Evolutionary conservation across 2,113 vertebrate species (phyloP).

Genomic region (Ariopsis seemanni): DNA sequence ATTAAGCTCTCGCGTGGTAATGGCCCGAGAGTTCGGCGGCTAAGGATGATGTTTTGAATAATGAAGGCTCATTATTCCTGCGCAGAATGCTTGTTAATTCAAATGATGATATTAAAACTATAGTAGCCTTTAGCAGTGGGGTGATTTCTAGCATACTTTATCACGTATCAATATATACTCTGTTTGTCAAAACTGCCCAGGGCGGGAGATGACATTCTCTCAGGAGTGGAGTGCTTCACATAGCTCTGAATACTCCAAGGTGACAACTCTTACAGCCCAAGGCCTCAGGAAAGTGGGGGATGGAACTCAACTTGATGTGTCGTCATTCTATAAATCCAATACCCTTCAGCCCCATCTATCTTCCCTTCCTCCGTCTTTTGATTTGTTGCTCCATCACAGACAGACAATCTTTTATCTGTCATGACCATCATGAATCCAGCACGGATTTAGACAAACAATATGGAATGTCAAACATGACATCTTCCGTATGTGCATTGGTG

Average conservation of each 20-base stretch:
- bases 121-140: constrained; percentile 99
- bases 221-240: constrained; percentile 96
- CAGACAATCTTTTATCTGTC: constrained; percentile 7
- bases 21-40: constrained; percentile 97
- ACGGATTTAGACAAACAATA: constrained; percentile 17
- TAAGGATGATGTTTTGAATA: constrained; percentile 99
- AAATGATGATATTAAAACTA: constrained; percentile 99
- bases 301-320: constrained; percentile 83
- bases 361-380: constrained; percentile 38
- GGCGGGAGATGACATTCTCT: constrained; percentile 99
- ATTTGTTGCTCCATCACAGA: constrained; percentile 25
- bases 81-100: constrained; percentile 99
- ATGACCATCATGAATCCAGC: background rate
- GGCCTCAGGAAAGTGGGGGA: constrained; percentile 86
- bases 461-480: background rate
- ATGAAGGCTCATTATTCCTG: constrained; percentile 99
- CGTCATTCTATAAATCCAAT: constrained; percentile 70
- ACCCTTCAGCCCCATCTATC: constrained; percentile 18
- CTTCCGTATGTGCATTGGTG: background rate
- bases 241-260: constrained; percentile 91
- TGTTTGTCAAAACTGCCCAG: constrained; percentile 99
- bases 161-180: constrained; percentile 99
- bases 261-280: constrained; percentile 95
- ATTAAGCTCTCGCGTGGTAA: constrained; percentile 99
- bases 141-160: constrained; percentile 99